phyloP scores from a whole-genome alignment of 2,113 vertebrate genomes.

The Coracopsis vasa region DNA sequence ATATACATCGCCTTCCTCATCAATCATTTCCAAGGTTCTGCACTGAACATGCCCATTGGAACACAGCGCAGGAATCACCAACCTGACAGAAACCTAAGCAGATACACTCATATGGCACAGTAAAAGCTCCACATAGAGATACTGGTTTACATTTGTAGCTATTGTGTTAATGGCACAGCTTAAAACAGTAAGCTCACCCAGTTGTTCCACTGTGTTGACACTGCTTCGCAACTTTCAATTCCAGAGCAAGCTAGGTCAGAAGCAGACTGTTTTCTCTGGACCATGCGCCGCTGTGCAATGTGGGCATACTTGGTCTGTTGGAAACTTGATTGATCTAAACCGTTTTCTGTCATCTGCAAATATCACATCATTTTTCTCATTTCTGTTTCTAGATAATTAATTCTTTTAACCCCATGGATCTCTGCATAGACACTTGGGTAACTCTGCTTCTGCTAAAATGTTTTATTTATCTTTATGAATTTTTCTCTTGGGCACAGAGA shows the following conservation, averaged over 20 bases:
- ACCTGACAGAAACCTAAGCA: background rate
- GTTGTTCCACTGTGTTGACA: rapidly evolving
- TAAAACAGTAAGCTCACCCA: background rate
- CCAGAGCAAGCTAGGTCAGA: background rate
- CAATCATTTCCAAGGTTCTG: background rate
- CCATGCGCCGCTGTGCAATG: rapidly evolving
- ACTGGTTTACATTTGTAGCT: background rate
- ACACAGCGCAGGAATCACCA: background rate
- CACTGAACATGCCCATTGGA: rapidly evolving
- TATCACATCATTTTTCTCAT: background rate
- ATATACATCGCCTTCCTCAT: background rate
- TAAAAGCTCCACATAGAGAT: background rate
- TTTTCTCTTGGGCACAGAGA: background rate
- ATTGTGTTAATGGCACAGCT: rapidly evolving
- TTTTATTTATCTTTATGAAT: background rate
- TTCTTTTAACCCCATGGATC: background rate
- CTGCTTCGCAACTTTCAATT: background rate
- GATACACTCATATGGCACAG: background rate
- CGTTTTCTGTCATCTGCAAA: background rate
- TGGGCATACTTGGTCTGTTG: background rate
- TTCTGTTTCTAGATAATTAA: background rate
- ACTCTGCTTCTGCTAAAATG: background rate
- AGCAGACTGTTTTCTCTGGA: background rate
- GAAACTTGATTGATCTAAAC: background rate
- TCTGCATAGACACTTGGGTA: rapidly evolving